Conservation (phyloP, 92 coral and sea anemone genomes). For the Zoanthus solanderi region DNA sequence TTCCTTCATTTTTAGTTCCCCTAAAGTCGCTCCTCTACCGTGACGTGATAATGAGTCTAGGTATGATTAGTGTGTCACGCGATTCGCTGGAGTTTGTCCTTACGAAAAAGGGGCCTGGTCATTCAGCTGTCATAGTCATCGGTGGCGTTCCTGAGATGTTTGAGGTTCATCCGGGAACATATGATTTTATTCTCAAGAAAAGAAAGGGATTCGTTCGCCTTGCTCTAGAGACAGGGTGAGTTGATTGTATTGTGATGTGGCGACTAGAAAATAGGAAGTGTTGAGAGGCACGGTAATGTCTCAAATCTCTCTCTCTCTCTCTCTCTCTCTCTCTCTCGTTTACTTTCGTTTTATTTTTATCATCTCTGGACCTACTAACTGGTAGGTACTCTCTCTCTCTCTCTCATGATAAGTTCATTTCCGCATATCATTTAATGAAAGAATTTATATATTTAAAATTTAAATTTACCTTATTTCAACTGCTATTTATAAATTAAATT, state of each 20-base stretch:
- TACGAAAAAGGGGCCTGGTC: constrained; percentile 83
- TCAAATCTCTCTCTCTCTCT: too few relatives aligned
- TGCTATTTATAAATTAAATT: too few relatives aligned
- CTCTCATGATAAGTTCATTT: too few relatives aligned
- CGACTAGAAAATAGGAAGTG: too few relatives aligned
- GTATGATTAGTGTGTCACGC: constrained; percentile 80
- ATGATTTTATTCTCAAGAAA: constrained; percentile 73
- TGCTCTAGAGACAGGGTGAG: constrained; percentile 91
- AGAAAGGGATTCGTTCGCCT: constrained; percentile 91
- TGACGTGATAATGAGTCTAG: constrained; percentile 85
- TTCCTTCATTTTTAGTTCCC: constrained; percentile 53
- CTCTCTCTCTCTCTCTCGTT: too few relatives aligned
- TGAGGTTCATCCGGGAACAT: constrained; percentile 69
- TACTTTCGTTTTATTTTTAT: too few relatives aligned
- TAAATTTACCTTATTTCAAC: too few relatives aligned
- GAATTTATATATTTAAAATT: too few relatives aligned
- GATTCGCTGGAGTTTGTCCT: constrained; percentile 74
- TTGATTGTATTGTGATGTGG: not conserved
- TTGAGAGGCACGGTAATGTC: too few relatives aligned
- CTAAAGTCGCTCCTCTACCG: constrained; percentile 76
- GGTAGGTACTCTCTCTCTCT: too few relatives aligned
- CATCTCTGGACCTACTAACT: too few relatives aligned
- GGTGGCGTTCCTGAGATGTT: constrained; percentile 82
- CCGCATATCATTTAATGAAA: too few relatives aligned
- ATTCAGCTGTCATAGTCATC: constrained; percentile 83